Evolutionary conservation across 2,888 invertebrate species (phyloP).

Genomic region (Spicauda simplicius): DNA sequence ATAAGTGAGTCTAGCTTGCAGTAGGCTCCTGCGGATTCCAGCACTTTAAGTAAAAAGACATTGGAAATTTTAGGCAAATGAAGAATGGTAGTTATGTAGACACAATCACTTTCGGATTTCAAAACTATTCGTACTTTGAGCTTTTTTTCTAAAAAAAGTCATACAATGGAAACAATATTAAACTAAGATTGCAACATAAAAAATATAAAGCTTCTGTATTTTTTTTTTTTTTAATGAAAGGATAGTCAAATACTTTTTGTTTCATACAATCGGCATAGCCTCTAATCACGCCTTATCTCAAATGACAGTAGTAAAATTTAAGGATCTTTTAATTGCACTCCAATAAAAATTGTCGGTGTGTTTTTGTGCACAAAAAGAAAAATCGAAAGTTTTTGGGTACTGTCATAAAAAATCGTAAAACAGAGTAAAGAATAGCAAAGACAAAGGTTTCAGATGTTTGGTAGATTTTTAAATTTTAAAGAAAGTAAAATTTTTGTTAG

Average conservation of each 20-base stretch:
- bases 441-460: neutral
- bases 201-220: slow-evolving; percentile 24
- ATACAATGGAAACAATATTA: no score
- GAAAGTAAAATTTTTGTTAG: neutral
- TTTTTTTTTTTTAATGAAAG: slow-evolving; percentile 9
- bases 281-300: slow-evolving; percentile 18
- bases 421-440: neutral
- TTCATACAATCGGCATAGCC: slow-evolving; percentile 7
- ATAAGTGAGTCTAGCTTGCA: no score
- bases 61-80: no score
- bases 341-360: slow-evolving; percentile 27
- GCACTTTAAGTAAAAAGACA: no score
- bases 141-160: no score
- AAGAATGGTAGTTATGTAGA: no score
- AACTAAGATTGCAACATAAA: no score
- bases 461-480: neutral
- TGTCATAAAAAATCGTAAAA: slow-evolving; percentile 9
- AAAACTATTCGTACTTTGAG: no score
- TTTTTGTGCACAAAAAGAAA: neutral
- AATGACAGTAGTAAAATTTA: slow-evolving; percentile 12
- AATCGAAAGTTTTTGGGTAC: slow-evolving; percentile 18
- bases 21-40: no score
- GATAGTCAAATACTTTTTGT: slow-evolving; percentile 2
- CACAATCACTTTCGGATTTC: no score
- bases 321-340: slow-evolving; percentile 11